phyloP scores from a whole-genome alignment of 2,797 vertebrate genomes.

The Manis crassicaudata region DNA sequence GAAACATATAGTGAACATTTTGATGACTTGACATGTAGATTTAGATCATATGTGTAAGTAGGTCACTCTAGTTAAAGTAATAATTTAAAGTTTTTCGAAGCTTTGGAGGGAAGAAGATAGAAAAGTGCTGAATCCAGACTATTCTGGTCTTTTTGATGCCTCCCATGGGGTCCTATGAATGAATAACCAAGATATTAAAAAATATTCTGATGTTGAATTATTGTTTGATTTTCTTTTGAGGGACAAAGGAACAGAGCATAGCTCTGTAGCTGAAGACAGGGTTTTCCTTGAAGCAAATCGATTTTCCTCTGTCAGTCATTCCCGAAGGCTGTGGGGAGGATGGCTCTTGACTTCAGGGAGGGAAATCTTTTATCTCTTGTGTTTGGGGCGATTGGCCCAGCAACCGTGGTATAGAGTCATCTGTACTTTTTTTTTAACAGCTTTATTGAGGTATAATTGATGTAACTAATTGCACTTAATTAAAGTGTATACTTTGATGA shows the following conservation, averaged over 20 bases:
- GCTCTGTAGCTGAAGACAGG: conserved; percentile 12
- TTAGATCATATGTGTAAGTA: conserved; percentile 57
- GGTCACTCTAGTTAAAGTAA: conserved; percentile 56
- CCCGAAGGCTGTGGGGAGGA: background rate
- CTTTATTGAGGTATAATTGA: background rate
- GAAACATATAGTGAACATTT: background rate
- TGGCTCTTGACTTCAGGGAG: background rate
- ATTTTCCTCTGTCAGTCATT: background rate
- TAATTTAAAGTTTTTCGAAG: conserved; percentile 47
- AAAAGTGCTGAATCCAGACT: conserved; percentile 34
- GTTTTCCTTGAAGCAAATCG: conserved; percentile 57
- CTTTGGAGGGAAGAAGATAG: conserved; percentile 35
- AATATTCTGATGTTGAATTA: conserved; percentile 70
- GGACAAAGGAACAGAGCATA: conserved; percentile 50
- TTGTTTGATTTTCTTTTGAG: conserved; percentile 64
- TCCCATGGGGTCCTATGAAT: conserved; percentile 64
- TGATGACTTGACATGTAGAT: background rate
- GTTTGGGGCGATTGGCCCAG: background rate
- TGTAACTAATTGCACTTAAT: background rate
- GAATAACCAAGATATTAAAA: conserved; percentile 57
- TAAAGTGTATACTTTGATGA: background rate
- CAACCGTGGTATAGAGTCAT: background rate
- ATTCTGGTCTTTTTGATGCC: conserved; percentile 65
- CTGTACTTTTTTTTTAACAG: background rate
- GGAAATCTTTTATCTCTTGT: conserved; percentile 41